Conservation (phyloP, 2,113 vertebrate species). For the Chamaetylas fuelleborni region DNA sequence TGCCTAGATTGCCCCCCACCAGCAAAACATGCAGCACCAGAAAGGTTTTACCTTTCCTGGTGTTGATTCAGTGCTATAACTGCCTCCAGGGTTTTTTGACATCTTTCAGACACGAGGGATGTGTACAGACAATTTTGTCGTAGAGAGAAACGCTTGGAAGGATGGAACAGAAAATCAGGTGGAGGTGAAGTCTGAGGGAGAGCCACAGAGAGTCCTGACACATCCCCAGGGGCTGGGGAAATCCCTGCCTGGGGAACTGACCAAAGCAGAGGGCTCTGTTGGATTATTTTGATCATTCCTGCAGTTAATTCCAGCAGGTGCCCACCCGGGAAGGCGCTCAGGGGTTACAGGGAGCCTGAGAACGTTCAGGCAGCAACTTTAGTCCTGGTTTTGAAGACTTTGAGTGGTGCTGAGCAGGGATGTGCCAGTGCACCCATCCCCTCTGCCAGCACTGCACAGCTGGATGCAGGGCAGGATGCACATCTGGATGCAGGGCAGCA, state of each 20-base stretch:
- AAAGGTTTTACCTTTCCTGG: neutral
- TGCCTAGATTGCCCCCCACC: neutral
- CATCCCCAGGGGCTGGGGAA: neutral
- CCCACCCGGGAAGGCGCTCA: too few species aligned
- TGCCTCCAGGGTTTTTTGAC: neutral
- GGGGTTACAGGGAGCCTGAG: neutral
- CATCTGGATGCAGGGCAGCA: neutral
- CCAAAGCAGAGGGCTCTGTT: neutral
- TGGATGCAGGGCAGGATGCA: neutral
- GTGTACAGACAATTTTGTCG: rapidly evolving
- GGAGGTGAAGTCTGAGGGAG: neutral
- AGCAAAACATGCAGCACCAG: rapidly evolving
- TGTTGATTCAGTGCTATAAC: neutral
- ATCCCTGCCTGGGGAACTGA: neutral
- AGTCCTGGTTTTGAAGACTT: neutral
- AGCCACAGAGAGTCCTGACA: neutral
- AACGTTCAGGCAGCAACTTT: rapidly evolving
- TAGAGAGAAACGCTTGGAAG: rapidly evolving
- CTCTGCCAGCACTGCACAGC: neutral
- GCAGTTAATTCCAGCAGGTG: neutral
- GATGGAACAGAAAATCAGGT: rapidly evolving
- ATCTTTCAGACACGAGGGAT: rapidly evolving
- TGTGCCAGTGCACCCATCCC: rapidly evolving
- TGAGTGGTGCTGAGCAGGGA: neutral
- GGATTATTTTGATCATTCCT: neutral